Percentiles rank a stretch among this genome's conserved stretches.
Conservation (phyloP, 2,797 vertebrate species). For the Neosilurus mollespiculum region DNA sequence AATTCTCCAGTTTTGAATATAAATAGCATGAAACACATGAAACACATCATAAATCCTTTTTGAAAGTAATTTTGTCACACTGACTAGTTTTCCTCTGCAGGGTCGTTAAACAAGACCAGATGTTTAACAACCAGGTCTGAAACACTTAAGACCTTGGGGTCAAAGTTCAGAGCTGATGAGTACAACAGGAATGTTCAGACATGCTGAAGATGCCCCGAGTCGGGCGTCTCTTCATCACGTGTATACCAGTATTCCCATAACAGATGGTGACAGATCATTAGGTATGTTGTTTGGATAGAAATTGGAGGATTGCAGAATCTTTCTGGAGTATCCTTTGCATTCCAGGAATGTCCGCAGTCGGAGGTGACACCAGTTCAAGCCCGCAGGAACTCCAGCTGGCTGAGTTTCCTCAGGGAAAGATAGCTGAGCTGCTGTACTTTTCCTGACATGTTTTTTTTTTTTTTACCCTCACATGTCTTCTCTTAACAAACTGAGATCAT, state of each 20-base stretch:
- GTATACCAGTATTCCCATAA: neutral
- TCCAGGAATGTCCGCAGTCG: slow-evolving; percentile 53
- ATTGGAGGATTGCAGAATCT: too few relatives aligned
- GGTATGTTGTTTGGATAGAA: neutral
- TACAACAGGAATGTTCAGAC: neutral
- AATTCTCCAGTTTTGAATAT: too few relatives aligned
- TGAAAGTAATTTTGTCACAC: neutral
- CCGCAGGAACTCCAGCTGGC: neutral
- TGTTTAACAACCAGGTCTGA: slow-evolving; percentile 23
- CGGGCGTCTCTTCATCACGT: neutral
- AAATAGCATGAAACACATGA: neutral
- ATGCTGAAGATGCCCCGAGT: neutral
- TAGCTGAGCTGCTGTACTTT: slow-evolving; percentile 4
- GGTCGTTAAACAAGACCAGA: slow-evolving; percentile 24
- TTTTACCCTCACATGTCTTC: neutral
- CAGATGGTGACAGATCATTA: neutral
- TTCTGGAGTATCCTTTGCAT: neutral
- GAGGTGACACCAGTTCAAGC: slow-evolving; percentile 61
- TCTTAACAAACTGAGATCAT: neutral
- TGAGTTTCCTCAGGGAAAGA: neutral
- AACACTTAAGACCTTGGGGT: neutral
- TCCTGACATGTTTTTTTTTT: slow-evolving; percentile 1
- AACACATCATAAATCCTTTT: neutral
- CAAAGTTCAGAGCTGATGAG: slow-evolving; percentile 19
- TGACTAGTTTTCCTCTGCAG: neutral